These are phyloP conservation scores for Micronycteris hirsuta DNA, from an alignment of 2,113 vertebrate species.

Conservation along the genomic window DNA sequence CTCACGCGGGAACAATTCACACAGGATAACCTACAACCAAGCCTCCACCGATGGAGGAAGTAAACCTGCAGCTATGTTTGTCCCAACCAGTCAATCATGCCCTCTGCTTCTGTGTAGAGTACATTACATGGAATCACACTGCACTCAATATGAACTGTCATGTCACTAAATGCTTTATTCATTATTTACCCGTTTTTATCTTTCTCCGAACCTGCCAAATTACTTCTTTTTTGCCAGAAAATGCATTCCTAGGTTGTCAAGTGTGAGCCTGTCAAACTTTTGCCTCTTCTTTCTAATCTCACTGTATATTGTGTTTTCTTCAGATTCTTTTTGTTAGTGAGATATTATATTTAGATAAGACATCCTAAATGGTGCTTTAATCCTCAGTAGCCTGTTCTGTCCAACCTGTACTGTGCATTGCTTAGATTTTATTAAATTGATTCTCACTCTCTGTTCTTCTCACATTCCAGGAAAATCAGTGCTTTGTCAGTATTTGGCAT, in stretches of 20 bases:
- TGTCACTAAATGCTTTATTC: background rate
- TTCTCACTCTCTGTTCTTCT: background rate
- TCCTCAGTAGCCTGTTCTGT: background rate
- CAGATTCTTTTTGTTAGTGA: background rate
- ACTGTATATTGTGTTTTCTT: background rate
- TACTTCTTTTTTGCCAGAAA: background rate
- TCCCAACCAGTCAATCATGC: background rate
- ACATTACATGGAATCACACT: background rate
- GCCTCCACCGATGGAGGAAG: background rate
- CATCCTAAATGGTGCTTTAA: background rate
- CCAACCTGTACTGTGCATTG: background rate
- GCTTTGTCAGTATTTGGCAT: background rate
- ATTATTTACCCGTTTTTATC: background rate
- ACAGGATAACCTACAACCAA: background rate
- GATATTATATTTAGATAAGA: background rate
- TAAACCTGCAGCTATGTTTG: background rate
- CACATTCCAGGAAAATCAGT: background rate
- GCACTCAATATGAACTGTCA: background rate
- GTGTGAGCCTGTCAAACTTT: background rate
- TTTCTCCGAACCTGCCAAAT: constrained; percentile 20
- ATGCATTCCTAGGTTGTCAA: background rate
- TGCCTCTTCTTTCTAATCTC: background rate
- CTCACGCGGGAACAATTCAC: background rate
- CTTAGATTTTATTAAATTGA: background rate
- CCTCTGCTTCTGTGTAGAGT: background rate